Conservation (phyloP, 2,888 invertebrate species). For the Drosophila birchii region DNA sequence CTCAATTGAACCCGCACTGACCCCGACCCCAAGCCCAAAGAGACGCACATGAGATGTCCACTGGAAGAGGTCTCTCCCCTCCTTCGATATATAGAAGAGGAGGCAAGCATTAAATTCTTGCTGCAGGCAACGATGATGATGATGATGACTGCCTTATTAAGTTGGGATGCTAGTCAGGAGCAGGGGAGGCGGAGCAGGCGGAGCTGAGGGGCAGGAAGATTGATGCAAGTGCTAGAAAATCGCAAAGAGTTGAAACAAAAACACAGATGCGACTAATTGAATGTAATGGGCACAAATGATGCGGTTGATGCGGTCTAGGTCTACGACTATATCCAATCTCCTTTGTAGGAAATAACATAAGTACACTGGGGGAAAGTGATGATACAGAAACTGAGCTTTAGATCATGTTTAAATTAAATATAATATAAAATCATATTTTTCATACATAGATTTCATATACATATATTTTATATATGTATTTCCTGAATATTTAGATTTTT, state of each 20-base stretch:
- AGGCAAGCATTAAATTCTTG: slow-evolving; percentile 42
- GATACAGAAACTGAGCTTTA: too few relatives aligned
- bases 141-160: slow-evolving; percentile 51
- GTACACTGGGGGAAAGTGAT: slow-evolving; percentile 8
- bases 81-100: slow-evolving; percentile 15
- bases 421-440: too few relatives aligned
- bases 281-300: slow-evolving; percentile 77
- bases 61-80: slow-evolving; percentile 11
- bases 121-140: slow-evolving; percentile 28
- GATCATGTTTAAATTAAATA: too few relatives aligned
- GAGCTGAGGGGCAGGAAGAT: slow-evolving; percentile 26
- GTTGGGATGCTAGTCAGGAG: slow-evolving; percentile 26
- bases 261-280: slow-evolving; percentile 72
- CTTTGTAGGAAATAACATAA: slow-evolving; percentile 9
- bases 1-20: slow-evolving; percentile 66
- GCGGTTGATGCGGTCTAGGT: slow-evolving; percentile 51
- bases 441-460: too few relatives aligned
- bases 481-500: not conserved
- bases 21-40: slow-evolving; percentile 51
- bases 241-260: slow-evolving; percentile 55
- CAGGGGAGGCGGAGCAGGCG: not conserved
- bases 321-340: slow-evolving; percentile 28
- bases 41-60: slow-evolving; percentile 32
- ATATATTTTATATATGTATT: not conserved
- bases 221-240: slow-evolving; percentile 62